These are phyloP conservation scores for Trichechus manatus DNA, from an alignment of 2,113 vertebrate genomes.

Conservation along the genomic window DNA sequence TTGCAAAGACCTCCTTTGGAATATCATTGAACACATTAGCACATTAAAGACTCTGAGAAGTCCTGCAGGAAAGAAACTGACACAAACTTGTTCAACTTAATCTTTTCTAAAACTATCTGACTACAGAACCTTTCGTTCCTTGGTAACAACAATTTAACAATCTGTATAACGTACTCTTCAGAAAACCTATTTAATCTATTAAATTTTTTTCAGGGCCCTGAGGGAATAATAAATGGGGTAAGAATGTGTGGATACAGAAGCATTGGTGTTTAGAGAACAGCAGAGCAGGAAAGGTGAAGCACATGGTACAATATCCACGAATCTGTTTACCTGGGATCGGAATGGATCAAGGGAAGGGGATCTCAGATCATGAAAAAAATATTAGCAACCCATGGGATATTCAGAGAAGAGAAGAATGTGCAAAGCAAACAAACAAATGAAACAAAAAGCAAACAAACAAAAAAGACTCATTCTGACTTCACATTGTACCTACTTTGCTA, in stretches of 20 bases:
- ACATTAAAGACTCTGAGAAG: constrained; percentile 25
- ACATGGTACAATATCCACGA: not conserved
- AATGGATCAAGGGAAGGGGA: fast-evolving
- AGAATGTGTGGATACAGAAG: not conserved
- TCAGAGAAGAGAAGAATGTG: not conserved
- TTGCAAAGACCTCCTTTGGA: not conserved
- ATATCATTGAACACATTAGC: not conserved
- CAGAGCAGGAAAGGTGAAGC: not conserved
- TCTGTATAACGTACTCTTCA: not conserved
- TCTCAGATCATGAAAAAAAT: not conserved
- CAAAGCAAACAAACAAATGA: too few species aligned
- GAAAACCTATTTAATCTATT: not conserved
- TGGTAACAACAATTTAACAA: constrained; percentile 44
- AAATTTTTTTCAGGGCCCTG: not conserved
- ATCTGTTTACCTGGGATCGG: too few species aligned
- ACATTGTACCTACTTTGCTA: not conserved
- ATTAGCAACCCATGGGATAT: not conserved
- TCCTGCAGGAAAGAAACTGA: constrained; percentile 5
- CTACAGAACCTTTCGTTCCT: not conserved
- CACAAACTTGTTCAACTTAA: not conserved
- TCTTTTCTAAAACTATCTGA: constrained; percentile 9
- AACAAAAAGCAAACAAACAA: not conserved
- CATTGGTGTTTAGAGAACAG: not conserved
- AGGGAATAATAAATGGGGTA: constrained; percentile 30
- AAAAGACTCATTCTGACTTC: not conserved